A percentile compares a stretch with the other conserved stretches of the same genome.
These are phyloP conservation scores for Psylliodes chrysocephalus DNA, from an alignment of 2,888 invertebrate genomes.

Conservation along the genomic window DNA sequence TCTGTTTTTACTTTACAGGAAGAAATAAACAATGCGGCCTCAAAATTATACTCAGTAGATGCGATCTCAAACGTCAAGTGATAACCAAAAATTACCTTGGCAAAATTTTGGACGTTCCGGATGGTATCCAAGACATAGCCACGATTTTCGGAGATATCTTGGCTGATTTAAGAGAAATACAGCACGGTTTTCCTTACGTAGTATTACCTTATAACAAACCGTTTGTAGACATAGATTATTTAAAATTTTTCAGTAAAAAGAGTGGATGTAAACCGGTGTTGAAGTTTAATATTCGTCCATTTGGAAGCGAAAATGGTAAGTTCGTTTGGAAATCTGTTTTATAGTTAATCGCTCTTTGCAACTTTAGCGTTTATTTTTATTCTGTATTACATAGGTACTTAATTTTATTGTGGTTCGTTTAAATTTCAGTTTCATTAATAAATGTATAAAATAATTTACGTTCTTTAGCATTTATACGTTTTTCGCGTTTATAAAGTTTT, in stretches of 20 bases:
- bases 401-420: too few species aligned
- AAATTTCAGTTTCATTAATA: too few species aligned
- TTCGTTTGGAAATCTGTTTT: too few species aligned
- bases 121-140: conserved; percentile 22
- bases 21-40: conserved; percentile 22
- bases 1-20: too few species aligned
- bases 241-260: conserved; percentile 10
- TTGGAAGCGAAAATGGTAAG: too few species aligned
- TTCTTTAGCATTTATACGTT: too few species aligned
- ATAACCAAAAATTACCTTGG: conserved; percentile 26
- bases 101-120: conserved; percentile 37
- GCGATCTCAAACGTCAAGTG: conserved; percentile 24
- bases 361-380: too few species aligned
- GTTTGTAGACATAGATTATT: conserved; percentile 43
- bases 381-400: too few species aligned
- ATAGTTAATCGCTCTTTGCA: too few species aligned
- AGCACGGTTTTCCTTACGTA: conserved; percentile 47
- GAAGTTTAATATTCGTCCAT: neutral
- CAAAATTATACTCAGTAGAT: conserved; percentile 34
- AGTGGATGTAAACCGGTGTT: neutral
- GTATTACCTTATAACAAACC: conserved; percentile 41
- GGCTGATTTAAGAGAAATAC: conserved; percentile 31
- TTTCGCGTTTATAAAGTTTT: too few species aligned
- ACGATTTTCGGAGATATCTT: conserved; percentile 39
- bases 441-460: too few species aligned